Evolutionary conservation across 2,888 invertebrate species (phyloP), one percentile per base, ranked within the genome.

Genomic region (Melolontha melolontha): DNA sequence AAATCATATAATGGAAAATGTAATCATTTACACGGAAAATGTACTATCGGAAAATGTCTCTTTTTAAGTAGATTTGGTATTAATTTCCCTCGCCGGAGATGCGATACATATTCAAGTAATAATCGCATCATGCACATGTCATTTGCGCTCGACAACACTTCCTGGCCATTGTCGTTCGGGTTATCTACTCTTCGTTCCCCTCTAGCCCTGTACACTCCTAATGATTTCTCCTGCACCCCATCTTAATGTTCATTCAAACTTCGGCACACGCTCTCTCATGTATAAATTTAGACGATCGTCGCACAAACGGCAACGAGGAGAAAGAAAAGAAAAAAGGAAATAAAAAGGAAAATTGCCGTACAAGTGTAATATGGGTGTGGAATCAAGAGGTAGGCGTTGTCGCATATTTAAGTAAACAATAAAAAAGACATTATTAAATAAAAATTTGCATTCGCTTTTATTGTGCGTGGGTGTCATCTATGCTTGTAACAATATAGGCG

Each of bases 61-160:
- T 65, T 68, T 68, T 68, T 64, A 64, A 64, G 64, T 64, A 55
- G 52, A 55, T 50, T 64, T 44, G 57, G 57, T 44, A 50, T 64
- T 64, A 68, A 64, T 68, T 68, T 63, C 68, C 68, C 68, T 57
- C 29, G 57, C 63, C 64, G 64, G 64, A 63, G 64, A 64, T 55
- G 68, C 68, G 72, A 64, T 80, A 78, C 81, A 80, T 80, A 81
- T 81, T 81, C 81, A 81, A 80, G 79, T 79, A 81, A 82, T 81
- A 81, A 81, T 81, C 81, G 80, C 80, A 82, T 81, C 81, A 81
- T 82, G 79, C 80, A 82, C 80, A 81, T 82, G 81, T 82, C 82
- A 82, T 82, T 82, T 82, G 79, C 79, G 75, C 76, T 79, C 79
- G 80, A 79, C 79, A 79, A 82, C 80, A 81, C 81, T 82, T 82